Conservation (phyloP, 2,888 invertebrate genomes). For the Temnothorax rugatulus region DNA sequence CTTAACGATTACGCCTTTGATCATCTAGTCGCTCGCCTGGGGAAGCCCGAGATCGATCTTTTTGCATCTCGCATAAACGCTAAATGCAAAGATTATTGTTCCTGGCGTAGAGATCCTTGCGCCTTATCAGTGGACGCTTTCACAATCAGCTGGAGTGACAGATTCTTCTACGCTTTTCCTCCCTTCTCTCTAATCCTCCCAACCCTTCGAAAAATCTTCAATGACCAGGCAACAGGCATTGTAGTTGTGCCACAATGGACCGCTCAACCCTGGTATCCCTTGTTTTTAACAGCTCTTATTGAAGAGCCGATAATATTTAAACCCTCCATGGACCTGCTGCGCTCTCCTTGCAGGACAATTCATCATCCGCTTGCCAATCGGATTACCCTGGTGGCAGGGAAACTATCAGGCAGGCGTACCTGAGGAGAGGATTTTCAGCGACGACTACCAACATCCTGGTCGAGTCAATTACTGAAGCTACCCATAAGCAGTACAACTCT, state of each 20-base stretch:
- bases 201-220: neutral
- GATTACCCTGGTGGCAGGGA: neutral
- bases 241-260: neutral
- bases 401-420: neutral
- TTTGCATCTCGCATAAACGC: neutral
- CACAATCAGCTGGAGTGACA: neutral
- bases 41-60: neutral
- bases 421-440: neutral
- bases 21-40: too few species aligned
- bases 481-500: neutral
- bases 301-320: neutral
- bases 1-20: too few species aligned
- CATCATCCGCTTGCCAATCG: neutral
- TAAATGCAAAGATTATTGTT: neutral
- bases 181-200: neutral
- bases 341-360: neutral
- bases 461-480: neutral
- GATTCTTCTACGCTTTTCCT: neutral
- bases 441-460: too few species aligned
- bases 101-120: neutral
- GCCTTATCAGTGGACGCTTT: neutral
- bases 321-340: neutral
- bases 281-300: neutral
- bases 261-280: neutral
- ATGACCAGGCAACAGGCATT: neutral